phyloP scores from a whole-genome alignment of 2,797 vertebrate genomes.

The Pagetopsis macropterus region DNA sequence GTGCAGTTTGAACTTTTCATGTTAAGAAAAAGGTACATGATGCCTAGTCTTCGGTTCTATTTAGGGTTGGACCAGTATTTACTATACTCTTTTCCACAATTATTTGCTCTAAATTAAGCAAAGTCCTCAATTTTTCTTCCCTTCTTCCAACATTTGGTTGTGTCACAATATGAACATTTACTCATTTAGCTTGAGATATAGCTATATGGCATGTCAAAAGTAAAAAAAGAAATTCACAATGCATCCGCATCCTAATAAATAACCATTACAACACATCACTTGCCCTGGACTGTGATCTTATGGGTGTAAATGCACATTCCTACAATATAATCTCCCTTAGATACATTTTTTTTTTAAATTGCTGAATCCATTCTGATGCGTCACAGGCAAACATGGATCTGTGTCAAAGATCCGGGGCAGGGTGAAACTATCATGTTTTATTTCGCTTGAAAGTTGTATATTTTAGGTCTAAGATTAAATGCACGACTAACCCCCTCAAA shows the following conservation, averaged over 20 bases:
- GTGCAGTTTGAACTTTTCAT: background rate
- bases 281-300: background rate
- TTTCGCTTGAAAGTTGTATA: background rate
- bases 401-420: background rate
- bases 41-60: no score
- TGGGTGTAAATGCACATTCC: background rate
- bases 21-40: no score
- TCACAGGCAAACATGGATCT: background rate
- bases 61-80: no score
- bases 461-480: constrained; percentile 1
- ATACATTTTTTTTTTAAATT: background rate
- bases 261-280: background rate
- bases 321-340: background rate
- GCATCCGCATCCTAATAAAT: background rate
- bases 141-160: no score
- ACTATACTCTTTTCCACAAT: no score
- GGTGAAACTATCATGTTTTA: background rate
- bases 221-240: background rate
- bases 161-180: background rate
- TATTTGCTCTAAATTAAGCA: no score
- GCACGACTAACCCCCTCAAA: constrained; percentile 14
- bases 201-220: background rate
- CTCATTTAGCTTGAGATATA: background rate
- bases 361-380: no score
- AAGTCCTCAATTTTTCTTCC: no score